Base-by-base conservation (phyloP, 2,797 vertebrate species). In the Galaxias olidus region DNA sequence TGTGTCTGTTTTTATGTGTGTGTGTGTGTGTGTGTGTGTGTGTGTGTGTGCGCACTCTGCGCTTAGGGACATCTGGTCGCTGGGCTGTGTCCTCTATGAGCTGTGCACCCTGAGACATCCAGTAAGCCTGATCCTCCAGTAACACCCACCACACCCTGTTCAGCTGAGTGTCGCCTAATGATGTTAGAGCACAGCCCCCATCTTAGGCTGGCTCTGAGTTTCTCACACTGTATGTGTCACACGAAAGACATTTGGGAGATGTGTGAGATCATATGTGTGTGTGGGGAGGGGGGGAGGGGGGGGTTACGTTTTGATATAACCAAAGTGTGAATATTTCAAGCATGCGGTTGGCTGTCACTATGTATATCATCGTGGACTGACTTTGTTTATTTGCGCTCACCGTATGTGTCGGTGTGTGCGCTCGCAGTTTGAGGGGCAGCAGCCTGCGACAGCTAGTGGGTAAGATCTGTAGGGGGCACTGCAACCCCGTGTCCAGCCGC, bases 31-130 rank as follows among this genome's bases (percentile, higher is more conserved):
- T 30, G 30, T 30, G 30, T 2, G 30, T 30, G 2, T 30, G 30
- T 30, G 30, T 30, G 30, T 30, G 30, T 30, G 30, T 30, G 30
- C 6, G 30, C 6, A 6, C 10, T 18, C 6, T 51, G 30, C 15
- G 12, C 52, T 51, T 85, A 98, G 96, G 77, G 96, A 98, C 82
- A 89, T 98, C 84, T 98, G 96, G 96, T 96, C 96, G 83, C 91
- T 98, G 76, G 96, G 95, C 51, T 98, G 96, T 67, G 92, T 98
- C 74, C 90, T 98, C 10, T 98, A 98, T 81, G 96, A 98, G 70
- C 91, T 98, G 46, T 98, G 96, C 79, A 86, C 94, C 44, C 90
- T 98, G 61, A 96, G 82, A 74, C 95, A 95, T 88, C 95, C 97
- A 70, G 97, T 98, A 88, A 96, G 94, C 91, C 12, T 61, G 53